phyloP scores from a whole-genome alignment of 2,113 vertebrate species.

The Apteryx mantelli region DNA sequence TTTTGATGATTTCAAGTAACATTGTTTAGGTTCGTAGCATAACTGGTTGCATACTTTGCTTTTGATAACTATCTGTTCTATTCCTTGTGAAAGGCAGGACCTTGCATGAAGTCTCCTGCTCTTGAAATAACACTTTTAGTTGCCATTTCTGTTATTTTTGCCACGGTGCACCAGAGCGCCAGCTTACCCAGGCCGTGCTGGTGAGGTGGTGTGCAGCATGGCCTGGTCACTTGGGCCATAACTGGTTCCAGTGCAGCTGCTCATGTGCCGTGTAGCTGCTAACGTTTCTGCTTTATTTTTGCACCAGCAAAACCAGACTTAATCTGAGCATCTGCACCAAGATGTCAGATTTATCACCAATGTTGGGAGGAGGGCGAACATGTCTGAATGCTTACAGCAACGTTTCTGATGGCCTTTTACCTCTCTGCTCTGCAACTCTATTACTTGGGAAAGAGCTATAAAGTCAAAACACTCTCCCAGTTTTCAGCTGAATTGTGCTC shows the following conservation, averaged over 20 bases:
- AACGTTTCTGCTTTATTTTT: not conserved
- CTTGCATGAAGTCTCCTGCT: not conserved
- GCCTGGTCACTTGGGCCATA: no score
- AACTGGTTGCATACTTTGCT: not conserved
- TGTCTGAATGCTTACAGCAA: not conserved
- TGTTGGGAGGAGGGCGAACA: not conserved
- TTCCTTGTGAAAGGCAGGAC: not conserved
- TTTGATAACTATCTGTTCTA: not conserved
- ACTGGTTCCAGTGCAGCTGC: not conserved
- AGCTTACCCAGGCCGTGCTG: not conserved
- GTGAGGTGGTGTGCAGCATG: no score
- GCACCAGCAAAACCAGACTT: no score
- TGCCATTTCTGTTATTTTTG: rapidly evolving
- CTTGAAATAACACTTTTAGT: not conserved
- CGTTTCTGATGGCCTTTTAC: not conserved
- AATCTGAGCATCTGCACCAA: no score
- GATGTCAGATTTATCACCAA: not conserved
- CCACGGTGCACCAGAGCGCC: not conserved
- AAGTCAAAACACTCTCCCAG: not conserved
- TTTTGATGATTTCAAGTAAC: not conserved
- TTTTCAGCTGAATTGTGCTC: not conserved
- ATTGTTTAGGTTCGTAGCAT: not conserved
- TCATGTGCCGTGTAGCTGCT: not conserved
- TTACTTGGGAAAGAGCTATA: not conserved
- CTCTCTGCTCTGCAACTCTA: not conserved